Evolutionary conservation across 2,888 invertebrate genomes (phyloP), one percentile per base, ranked within the genome.

Genomic region (Apamea sordens): DNA sequence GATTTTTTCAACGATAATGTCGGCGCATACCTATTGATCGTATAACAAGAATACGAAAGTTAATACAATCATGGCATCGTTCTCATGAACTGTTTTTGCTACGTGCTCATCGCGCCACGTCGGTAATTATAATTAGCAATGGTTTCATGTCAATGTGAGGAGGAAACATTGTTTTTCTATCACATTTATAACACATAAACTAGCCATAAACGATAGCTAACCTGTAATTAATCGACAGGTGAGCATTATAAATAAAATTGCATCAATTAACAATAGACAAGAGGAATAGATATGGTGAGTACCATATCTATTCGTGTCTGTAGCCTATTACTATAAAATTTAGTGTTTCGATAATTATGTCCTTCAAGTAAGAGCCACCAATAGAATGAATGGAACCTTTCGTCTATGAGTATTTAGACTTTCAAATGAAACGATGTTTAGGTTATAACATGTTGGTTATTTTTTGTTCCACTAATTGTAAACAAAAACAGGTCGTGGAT

Each of bases 61-160:
- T 89, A 88, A 87, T 81, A 86, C 85, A 89, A 91, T 87, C 84
- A 86, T 86, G 85, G 89, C 87, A 86, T 82, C 86, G 89, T 93
- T 93, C 92, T 90, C 92, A 92, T 89, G 90, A 82, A 67, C 78
- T 70, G 89, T 93, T 94, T 94, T 94, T 94, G 89, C 86, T 78
- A 77, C 86, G 77, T 91, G 89, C 90, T 90, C 85, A 89, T 89
- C 90, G 88, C 84, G 89, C 89, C 89, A 88, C 86, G 86, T 88
- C 89, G 82, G 84, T 92, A 91, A 90, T 92, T 92, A 91, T 92
- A 93, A 93, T 93, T 93, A 92, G 89, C 89, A 85, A 90, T 85
- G 88, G 88, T 90, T 92, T 85, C 91, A 92, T 93, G 91, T 93
- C 92, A 91, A 90, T 90, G 86, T 90, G 87, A 90, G 80, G 87